Evolutionary conservation across 2,888 invertebrate species (phyloP), one percentile per base, ranked within the genome.

Genomic region (Drosophila barbarae): DNA sequence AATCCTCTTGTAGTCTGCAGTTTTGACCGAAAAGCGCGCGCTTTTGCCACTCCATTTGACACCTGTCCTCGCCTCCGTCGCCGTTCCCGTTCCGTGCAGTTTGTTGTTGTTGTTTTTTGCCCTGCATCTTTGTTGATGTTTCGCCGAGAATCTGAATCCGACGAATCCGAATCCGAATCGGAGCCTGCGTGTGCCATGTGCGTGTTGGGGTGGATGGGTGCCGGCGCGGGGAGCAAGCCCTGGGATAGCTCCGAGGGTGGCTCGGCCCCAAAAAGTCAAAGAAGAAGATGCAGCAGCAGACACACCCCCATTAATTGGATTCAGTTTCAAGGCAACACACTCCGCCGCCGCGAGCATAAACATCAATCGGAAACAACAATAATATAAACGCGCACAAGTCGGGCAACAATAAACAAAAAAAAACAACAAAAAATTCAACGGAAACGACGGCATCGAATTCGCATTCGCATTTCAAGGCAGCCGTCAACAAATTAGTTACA

Each of bases 1-100:
- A 61, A 34, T 34, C 44, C 12, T n/a, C 52, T 18, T 38, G 36
- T 18, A 28, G 9, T 34, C 38, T 47, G 54, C 41, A 42, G 15
- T 60, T 46, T 52, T 60, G 5, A 23, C n/a, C 38, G 34, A 64
- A 61, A 64, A 64, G 64, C 64, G 61, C 61, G 64, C 61, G 64
- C 53, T 65, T 65, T 63, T 32, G 34, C 42, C 41, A 9, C 26
- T 28, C 18, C 39, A 41, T 10, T 34, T 36, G 42, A 59, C 58
- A 59, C 58, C 58, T 59, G 58, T 55, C 58, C 35, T 36, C 46
- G 9, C 15, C n/a, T 10, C 13, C n/a, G 12, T 21, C 57, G 8
- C 55, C 42, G 58, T 55, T 23, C 36, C 28, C 28, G 28, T 28
- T 15, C 28, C 38, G 0, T 39, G 39, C 39, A 7, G 21, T n/a